phyloP scores from a whole-genome alignment of 2,113 vertebrate species.

The Anguilla japonica region DNA sequence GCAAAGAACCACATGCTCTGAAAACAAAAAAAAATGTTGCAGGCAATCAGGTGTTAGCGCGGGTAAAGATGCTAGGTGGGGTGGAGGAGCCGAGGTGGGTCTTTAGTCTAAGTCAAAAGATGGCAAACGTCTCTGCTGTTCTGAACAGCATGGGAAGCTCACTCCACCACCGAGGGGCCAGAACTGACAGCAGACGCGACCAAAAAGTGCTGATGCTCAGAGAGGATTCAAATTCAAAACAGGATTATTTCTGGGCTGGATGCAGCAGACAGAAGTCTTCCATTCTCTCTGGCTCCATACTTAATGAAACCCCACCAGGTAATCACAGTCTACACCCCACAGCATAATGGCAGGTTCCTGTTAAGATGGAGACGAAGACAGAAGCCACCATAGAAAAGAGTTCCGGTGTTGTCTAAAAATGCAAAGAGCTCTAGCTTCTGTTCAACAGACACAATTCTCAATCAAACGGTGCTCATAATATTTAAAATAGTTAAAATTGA shows the following conservation, averaged over 20 bases:
- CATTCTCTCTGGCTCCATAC: slow-evolving; percentile 57
- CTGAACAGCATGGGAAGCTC: too few relatives aligned
- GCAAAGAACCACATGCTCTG: background rate
- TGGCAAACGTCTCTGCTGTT: too few relatives aligned
- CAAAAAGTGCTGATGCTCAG: too few relatives aligned
- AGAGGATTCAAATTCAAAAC: background rate
- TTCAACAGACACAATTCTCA: background rate
- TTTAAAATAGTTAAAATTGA: background rate
- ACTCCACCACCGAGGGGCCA: too few relatives aligned
- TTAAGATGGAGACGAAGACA: background rate
- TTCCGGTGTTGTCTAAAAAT: background rate
- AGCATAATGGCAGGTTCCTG: slow-evolving; percentile 48
- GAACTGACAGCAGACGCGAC: too few relatives aligned
- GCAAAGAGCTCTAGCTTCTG: background rate
- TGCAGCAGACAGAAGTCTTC: slow-evolving; percentile 68
- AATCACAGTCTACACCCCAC: slow-evolving; percentile 66
- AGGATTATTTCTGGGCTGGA: slow-evolving; percentile 47
- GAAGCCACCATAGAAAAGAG: background rate
- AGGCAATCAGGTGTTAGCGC: too few relatives aligned
- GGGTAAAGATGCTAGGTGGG: too few relatives aligned
- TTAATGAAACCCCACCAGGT: slow-evolving; percentile 74
- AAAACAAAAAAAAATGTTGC: background rate
- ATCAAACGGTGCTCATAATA: background rate
- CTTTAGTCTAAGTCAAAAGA: too few relatives aligned
- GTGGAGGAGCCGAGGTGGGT: too few relatives aligned